Evolutionary conservation across 1,140 invertebrate species (phyloP), one percentile per base, ranked within the genome.

Genomic region (Medauroidea extradentata): DNA sequence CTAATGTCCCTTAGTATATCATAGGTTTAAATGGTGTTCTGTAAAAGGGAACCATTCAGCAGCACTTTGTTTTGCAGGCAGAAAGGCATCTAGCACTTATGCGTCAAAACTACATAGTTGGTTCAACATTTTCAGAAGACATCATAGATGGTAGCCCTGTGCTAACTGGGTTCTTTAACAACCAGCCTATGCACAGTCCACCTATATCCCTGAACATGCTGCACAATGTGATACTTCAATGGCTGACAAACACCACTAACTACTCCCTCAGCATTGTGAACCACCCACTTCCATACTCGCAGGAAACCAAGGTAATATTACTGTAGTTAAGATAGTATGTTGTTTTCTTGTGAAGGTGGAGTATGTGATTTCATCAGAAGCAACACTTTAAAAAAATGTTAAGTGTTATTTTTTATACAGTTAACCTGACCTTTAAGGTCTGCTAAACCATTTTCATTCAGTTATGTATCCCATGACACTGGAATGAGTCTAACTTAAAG

Each of bases 211-310:
- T 83, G 42, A 70, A 71, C 38, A 59, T 72, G 13, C 54, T 79
- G 4, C 68, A 74, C 21, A 78, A 76, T 59, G 67, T 75, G n/a
- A 44, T 81, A 11, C 59, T 82, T 0, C 63, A 68, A 48, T 73
- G 25, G 23, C 7, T 39, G 13, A 16, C 18, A 13, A n/a, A 7
- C 7, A 25, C 16, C 19, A 3, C 27, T 9, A 25, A 25, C 11
- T 14, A 11, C 1, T 25, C 8, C 8, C 81, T 86, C 55, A 69
- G 73, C 8, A 77, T 80, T 0, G 71, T 74, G n/a, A 84, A 83
- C 67, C 81, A 85, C 71, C 85, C 85, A 1, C 75, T 86, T 70
- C 78, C 80, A 52, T 65, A 70, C 43, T 13, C 24, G 27, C 24
- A 48, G 43, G 41, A 38, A 38, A 24, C 52, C 39, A 4, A 48